phyloP scores from a whole-genome alignment of 2,888 invertebrate genomes.

The Ypsolopha sequella region DNA sequence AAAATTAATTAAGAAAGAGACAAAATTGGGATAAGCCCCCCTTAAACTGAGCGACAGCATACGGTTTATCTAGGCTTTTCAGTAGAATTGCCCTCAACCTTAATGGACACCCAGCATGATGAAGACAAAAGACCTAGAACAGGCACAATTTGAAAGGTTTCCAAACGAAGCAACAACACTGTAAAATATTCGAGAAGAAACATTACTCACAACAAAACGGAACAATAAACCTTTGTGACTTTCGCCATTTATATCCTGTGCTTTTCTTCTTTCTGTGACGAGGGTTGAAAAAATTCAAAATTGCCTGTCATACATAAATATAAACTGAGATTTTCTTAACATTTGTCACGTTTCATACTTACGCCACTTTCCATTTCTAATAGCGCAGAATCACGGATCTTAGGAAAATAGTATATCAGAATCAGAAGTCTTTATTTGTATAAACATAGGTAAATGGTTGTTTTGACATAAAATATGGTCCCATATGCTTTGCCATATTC shows the following conservation, averaged over 20 bases:
- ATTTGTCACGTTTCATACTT: neutral
- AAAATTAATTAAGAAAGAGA: no score
- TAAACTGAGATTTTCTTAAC: neutral
- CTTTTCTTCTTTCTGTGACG: neutral
- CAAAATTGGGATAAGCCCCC: no score
- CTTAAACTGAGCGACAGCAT: no score
- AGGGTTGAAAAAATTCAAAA: neutral
- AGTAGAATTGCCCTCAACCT: neutral
- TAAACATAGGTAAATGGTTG: no score
- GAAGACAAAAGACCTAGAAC: neutral
- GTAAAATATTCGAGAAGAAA: neutral
- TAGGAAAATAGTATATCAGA: no score
- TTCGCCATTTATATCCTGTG: neutral
- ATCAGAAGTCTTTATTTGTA: no score
- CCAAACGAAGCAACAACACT: neutral
- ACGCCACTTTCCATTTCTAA: no score
- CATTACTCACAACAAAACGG: neutral
- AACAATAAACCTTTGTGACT: constrained; percentile 4
- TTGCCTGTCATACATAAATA: neutral
- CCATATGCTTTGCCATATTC: no score
- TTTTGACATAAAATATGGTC: no score
- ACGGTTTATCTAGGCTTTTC: neutral
- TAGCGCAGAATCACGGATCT: no score
- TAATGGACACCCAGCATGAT: neutral
- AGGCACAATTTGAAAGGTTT: neutral